These are phyloP conservation scores for Cerastis leucographa DNA, from an alignment of 2,888 invertebrate species.

Conservation along the genomic window DNA sequence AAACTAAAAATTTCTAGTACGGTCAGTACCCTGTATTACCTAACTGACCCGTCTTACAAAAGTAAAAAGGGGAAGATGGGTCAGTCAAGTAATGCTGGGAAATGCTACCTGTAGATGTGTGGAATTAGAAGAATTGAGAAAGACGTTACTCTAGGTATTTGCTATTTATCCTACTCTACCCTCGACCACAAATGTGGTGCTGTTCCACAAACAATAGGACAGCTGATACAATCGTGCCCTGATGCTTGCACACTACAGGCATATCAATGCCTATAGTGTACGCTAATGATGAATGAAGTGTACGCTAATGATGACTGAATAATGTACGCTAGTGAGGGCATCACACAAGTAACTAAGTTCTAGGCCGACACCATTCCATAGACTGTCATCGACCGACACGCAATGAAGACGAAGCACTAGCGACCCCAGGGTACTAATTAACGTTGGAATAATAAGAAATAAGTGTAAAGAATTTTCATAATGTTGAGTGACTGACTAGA, in stretches of 20 bases:
- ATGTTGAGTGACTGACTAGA: neutral
- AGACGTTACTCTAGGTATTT: neutral
- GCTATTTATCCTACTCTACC: neutral
- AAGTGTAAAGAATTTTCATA: neutral
- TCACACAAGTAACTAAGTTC: neutral
- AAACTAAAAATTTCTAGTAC: neutral
- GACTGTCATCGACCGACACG: neutral
- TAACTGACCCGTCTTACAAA: too few relatives aligned
- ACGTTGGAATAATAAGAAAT: neutral
- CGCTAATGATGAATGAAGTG: too few relatives aligned
- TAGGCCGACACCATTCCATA: neutral
- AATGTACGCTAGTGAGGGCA: neutral
- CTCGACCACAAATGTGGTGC: neutral
- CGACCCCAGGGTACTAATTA: neutral
- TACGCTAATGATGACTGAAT: neutral
- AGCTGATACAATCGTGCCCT: neutral
- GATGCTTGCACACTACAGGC: neutral
- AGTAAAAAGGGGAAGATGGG: too few relatives aligned
- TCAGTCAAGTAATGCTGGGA: too few relatives aligned
- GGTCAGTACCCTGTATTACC: too few relatives aligned
- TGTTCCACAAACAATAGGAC: neutral
- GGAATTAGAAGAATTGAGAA: neutral
- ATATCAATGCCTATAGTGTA: too few relatives aligned
- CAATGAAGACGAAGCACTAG: neutral
- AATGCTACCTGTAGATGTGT: neutral